A percentile compares a stretch with the other conserved stretches of the same genome.
These are phyloP conservation scores for Acanthurus leucopareius DNA, from an alignment of 2,797 vertebrate genomes.

Conservation along the genomic window DNA sequence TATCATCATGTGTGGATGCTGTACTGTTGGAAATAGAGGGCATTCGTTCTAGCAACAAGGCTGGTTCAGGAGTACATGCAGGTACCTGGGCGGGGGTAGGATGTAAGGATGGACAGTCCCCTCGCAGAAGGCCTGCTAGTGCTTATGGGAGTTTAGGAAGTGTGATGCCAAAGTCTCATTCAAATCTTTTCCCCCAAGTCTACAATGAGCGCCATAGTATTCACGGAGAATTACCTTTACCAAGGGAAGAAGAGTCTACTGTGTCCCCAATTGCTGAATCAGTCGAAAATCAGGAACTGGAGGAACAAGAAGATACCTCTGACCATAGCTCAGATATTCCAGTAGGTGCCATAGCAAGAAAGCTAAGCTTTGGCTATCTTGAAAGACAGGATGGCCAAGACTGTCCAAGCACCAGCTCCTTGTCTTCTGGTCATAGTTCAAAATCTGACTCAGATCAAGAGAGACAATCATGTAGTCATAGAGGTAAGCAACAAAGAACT, in stretches of 20 bases:
- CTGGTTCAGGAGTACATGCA: conserved; percentile 55
- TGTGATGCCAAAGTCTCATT: conserved; percentile 59
- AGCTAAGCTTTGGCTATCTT: conserved; percentile 76
- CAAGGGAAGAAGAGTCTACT: conserved; percentile 41
- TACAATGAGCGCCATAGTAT: conserved; percentile 73
- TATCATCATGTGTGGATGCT: conserved; percentile 88
- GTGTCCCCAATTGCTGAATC: conserved; percentile 60
- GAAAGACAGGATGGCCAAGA: conserved; percentile 81
- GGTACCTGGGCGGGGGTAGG: conserved; percentile 75
- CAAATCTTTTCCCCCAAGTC: conserved; percentile 70
- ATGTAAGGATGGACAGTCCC: conserved; percentile 62
- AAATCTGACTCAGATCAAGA: conserved; percentile 84
- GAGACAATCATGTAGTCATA: conserved; percentile 59
- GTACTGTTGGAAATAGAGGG: conserved; percentile 87
- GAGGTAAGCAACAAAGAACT: conserved; percentile 43
- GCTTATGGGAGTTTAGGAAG: conserved; percentile 76
- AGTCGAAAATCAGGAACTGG: conserved; percentile 55
- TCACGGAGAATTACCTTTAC: conserved; percentile 59
- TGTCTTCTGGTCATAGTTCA: conserved; percentile 87
- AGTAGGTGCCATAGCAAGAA: conserved; percentile 67
- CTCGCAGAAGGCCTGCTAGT: conserved; percentile 73
- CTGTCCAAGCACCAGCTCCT: conserved; percentile 83
- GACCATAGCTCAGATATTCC: conserved; percentile 79
- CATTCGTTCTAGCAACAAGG: conserved; percentile 82
- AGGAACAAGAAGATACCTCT: conserved; percentile 71